Percentiles rank a stretch among this genome's conserved stretches.
Evolutionary conservation across 2,113 vertebrate genomes (phyloP).

Genomic region (pig (Sus scrofa)): DNA sequence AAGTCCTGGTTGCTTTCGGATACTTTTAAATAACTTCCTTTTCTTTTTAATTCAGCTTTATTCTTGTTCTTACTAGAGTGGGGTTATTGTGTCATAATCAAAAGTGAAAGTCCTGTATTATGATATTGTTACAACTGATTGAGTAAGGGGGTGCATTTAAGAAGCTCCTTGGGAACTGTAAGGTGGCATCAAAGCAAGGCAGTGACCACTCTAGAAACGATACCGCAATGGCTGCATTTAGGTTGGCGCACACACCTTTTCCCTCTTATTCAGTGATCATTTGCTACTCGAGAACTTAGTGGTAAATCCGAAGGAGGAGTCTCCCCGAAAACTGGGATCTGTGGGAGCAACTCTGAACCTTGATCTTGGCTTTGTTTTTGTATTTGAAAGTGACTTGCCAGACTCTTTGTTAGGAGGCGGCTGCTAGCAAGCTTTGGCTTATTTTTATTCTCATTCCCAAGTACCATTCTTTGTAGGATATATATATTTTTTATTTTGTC

Average conservation of each 20-base stretch:
- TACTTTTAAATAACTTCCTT: background rate
- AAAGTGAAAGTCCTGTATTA: background rate
- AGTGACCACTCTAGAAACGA: background rate
- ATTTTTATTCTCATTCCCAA: background rate
- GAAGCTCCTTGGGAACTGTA: background rate
- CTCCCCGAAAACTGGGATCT: background rate
- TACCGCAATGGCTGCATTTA: background rate
- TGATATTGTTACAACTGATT: background rate
- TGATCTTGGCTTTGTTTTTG: background rate
- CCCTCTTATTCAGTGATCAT: background rate
- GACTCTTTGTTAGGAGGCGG: background rate
- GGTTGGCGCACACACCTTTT: background rate
- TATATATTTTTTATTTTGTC: background rate
- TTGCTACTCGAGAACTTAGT: background rate
- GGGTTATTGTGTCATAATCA: background rate
- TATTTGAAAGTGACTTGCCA: background rate
- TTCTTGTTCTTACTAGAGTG: background rate
- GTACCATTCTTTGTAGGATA: background rate
- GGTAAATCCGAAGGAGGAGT: background rate
- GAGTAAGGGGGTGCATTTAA: background rate
- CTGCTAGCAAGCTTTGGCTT: slow-evolving; percentile 14
- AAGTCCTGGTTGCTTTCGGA: background rate
- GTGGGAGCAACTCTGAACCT: background rate
- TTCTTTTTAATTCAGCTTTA: background rate
- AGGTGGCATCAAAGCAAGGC: background rate